Conservation (phyloP, 2,113 vertebrate species). For the Varanus salvator region DNA sequence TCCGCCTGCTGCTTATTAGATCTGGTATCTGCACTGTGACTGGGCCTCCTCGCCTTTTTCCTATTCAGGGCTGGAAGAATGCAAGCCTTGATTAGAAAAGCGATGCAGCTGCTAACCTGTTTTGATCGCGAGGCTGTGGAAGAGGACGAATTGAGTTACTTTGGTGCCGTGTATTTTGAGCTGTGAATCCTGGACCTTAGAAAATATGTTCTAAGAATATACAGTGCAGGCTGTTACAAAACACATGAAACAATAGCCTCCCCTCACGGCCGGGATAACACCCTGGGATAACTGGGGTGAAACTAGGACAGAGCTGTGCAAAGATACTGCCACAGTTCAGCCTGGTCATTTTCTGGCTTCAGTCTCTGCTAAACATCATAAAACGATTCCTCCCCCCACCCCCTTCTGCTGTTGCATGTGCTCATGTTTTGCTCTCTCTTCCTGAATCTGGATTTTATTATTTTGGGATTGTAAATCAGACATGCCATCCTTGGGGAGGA, state of each 20-base stretch:
- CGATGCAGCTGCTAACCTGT: slow-evolving; percentile 5
- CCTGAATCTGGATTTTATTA: neutral
- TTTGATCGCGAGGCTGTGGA: neutral
- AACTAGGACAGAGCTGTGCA: slow-evolving; percentile 26
- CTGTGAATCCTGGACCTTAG: slow-evolving; percentile 40
- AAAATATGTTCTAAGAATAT: slow-evolving; percentile 63
- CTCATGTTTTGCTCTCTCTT: neutral
- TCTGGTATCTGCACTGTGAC: neutral
- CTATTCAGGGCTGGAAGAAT: slow-evolving; percentile 28
- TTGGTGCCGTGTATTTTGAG: slow-evolving; percentile 3
- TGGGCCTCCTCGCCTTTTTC: slow-evolving; percentile 12
- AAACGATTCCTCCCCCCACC: neutral
- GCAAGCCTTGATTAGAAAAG: neutral
- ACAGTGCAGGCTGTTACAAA: slow-evolving; percentile 49
- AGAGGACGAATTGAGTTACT: neutral
- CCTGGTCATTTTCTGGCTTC: neutral
- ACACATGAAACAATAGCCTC: slow-evolving; percentile 40
- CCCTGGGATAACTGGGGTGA: slow-evolving; percentile 40
- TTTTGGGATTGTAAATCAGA: neutral
- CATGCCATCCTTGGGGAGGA: neutral
- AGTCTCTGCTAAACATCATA: neutral
- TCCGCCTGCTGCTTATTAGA: slow-evolving; percentile 24
- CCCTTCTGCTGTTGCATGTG: neutral
- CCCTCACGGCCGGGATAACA: neutral
- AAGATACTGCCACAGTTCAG: slow-evolving; percentile 17